Evolutionary conservation across 2,797 vertebrate genomes (phyloP), one percentile per base, ranked within the genome.

Genomic region (Acipenser transmontanus): DNA sequence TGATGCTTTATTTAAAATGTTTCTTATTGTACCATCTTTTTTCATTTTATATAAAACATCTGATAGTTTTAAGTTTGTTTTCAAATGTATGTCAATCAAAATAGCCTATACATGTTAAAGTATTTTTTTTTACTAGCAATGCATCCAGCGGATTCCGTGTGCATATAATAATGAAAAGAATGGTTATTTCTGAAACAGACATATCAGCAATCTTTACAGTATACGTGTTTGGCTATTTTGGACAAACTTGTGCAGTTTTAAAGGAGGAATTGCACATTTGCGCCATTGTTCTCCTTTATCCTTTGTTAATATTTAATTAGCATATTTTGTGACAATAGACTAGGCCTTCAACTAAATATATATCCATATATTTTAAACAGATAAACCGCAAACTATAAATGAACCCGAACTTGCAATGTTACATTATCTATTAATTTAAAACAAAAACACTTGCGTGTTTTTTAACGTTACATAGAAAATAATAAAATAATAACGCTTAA

Each of bases 291-390:
- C 89, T 77, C 65, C 74, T 54, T 71, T 73, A 62, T 74, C 91
- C 93, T 94, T 95, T 96, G 94, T 96, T 94, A 93, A 93, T 93
- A 85, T 88, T 86, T 78, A 86, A 96, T 96, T 94, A 89, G 91
- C 91, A 94, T 92, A 93, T 87, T 93, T 84, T 91, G 91, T 88
- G 88, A 92, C 93, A 91, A 91, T 86, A 84, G 86, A 80, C 75
- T 79, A 76, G 79, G 77, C 73, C 69, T 67, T 17, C 64, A 17
- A 48, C 54, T 12, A 74, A 69, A 57, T 62, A 65, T 56, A 68
- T 71, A 66, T 64, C 51, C 61, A 13, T 66, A 63, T 50, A 70
- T 47, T 52, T 34, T 34, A 34, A 34, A 34, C 34, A 34, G 34
- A 34, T 34, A 34, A 34, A 34, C 34, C 2, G 34, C 34, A 34